Percentiles rank a stretch among this genome's conserved stretches.
Evolutionary conservation across 2,888 invertebrate genomes (phyloP).

Genomic region (Andrena bicolor): DNA sequence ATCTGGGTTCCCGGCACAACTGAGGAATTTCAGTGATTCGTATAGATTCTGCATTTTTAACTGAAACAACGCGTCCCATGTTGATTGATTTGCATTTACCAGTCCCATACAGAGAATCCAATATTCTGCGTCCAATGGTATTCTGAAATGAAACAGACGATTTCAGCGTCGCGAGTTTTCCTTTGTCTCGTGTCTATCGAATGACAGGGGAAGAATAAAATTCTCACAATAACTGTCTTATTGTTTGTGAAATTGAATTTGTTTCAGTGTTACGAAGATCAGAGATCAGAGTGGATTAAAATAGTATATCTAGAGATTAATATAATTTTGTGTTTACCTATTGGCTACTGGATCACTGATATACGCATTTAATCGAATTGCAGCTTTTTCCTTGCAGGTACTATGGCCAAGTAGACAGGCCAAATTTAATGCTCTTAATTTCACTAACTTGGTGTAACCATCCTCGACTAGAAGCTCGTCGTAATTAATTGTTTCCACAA

Average conservation of each 20-base stretch:
- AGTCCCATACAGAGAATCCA: conserved; percentile 86
- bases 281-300: neutral
- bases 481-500: conserved; percentile 59
- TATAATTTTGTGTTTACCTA: conserved; percentile 18
- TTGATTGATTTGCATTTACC: conserved; percentile 53
- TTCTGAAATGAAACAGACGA: conserved; percentile 19
- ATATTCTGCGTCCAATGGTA: neutral
- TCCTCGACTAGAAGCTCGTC: conserved; percentile 50
- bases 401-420: conserved; percentile 62
- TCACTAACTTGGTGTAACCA: conserved; percentile 35
- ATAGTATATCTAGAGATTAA: too few species aligned
- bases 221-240: neutral
- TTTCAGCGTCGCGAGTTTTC: neutral
- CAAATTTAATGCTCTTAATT: conserved; percentile 50
- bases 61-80: conserved; percentile 63
- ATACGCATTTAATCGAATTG: conserved; percentile 52
- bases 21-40: conserved; percentile 77
- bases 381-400: conserved; percentile 58
- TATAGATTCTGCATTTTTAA: neutral
- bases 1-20: conserved; percentile 84
- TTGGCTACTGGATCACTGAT: conserved; percentile 42
- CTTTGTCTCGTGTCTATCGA: too few species aligned
- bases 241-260: neutral
- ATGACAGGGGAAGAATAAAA: neutral
- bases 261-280: neutral